Conservation (phyloP, 2,888 invertebrate genomes). For the Mythimna ferrago region DNA sequence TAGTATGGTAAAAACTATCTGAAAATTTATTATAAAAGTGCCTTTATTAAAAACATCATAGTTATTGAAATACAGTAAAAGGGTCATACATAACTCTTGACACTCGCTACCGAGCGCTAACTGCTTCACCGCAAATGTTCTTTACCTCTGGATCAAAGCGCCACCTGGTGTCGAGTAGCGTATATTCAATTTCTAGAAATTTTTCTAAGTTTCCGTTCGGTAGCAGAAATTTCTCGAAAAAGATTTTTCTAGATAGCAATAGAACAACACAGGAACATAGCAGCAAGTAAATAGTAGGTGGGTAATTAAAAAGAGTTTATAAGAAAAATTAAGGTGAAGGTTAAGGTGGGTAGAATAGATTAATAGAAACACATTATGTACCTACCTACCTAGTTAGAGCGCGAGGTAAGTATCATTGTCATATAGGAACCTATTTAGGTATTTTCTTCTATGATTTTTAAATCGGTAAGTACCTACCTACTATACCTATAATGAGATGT, state of each 20-base stretch:
- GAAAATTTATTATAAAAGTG: neutral
- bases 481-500: no score
- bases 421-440: no score
- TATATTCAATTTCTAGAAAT: slow-evolving; percentile 42
- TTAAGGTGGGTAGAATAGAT: no score
- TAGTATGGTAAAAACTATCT: neutral
- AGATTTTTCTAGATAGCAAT: neutral
- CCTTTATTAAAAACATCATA: neutral
- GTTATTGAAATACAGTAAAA: neutral
- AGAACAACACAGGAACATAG: neutral
- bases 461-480: no score
- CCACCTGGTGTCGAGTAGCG: slow-evolving; percentile 64
- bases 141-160: slow-evolving; percentile 44
- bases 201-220: neutral
- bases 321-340: no score
- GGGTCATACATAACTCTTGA: neutral
- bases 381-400: no score
- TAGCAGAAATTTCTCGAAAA: slow-evolving; percentile 25
- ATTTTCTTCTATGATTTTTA: no score
- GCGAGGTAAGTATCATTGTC: no score
- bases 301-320: no score
- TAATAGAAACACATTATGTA: no score
- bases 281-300: no score
- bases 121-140: slow-evolving; percentile 53
- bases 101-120: neutral